Evolutionary conservation across 2,888 invertebrate genomes (phyloP), one percentile per base, ranked within the genome.

Genomic region (Acheta domesticus): DNA sequence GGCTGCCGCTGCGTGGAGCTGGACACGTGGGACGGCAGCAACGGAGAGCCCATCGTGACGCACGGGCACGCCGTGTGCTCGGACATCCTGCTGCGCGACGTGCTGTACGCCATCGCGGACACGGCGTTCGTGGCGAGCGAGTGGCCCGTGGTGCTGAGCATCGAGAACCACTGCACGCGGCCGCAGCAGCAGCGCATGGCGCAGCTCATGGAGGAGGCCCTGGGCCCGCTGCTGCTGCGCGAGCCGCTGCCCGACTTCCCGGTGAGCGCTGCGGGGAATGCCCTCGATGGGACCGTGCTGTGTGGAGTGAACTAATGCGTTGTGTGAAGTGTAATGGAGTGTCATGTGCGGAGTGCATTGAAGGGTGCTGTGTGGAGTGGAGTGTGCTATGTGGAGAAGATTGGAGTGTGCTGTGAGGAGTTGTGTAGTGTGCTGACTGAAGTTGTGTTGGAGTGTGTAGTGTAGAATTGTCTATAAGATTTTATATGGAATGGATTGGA

Each of bases 11-110:
- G 92, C 86, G 90, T 93, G 48, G 92, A 93, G 84, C 86, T 93
- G 82, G 92, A 93, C 85, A 91, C 91, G 83, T 93, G 92, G 92
- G 92, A 93, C 84, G 92, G 89, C 74, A 90, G 91, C 84, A 91
- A 91, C 83, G 91, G 91, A 83, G 92, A 93, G 83, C 92, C 92
- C 3, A 93, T 93, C 83, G 92, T 93, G 83, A 93, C 93, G 74
- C 93, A 93, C 85, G 93, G 93, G 21, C 93, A 92, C 85, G 93
- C 93, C 48, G 92, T 93, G 92, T 93, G 93, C 85, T 92, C 92
- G 20, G 92, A 93, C 84, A 92, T 93, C 82, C 85, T 91, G 1
- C 81, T 86, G 82, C 86, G 88, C 88, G 92, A 92, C 85, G 92
- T 91, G 4, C 90, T 92, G 79, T 87, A 89, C 82, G 92, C 92